Evolutionary conservation across 2,888 invertebrate species (phyloP).

Genomic region (Mimas tiliae): DNA sequence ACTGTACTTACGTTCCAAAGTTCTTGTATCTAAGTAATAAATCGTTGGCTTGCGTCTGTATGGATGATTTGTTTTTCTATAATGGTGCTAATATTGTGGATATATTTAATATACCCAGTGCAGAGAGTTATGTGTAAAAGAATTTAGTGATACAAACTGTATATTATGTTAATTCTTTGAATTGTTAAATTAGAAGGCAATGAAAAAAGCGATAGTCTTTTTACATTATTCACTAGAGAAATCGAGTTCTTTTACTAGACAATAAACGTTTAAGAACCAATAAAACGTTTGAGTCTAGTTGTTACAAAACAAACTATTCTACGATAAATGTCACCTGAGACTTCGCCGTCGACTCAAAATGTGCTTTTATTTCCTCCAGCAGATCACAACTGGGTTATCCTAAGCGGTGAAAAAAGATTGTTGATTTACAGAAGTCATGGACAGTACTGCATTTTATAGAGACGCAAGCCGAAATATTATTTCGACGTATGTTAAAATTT

Average conservation of each 20-base stretch:
- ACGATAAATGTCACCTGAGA: constrained; percentile 15
- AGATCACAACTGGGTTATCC: background rate
- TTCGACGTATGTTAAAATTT: constrained; percentile 16
- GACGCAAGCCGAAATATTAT: constrained; percentile 13
- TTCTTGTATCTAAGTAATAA: constrained; percentile 9
- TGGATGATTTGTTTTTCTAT: background rate
- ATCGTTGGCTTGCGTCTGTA: constrained; percentile 23
- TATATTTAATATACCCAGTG: background rate
- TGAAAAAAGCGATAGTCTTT: background rate
- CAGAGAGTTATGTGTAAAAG: background rate
- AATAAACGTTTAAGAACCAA: constrained; percentile 17
- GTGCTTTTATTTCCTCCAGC: constrained; percentile 9
- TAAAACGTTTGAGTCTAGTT: constrained; percentile 20
- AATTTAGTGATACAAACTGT: background rate
- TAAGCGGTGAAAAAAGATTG: background rate
- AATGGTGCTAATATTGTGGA: background rate
- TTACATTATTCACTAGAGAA: background rate
- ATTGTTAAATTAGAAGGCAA: background rate
- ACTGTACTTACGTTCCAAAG: constrained; percentile 57
- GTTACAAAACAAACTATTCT: constrained; percentile 6
- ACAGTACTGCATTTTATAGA: background rate
- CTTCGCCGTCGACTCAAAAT: constrained; percentile 1
- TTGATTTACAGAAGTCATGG: background rate
- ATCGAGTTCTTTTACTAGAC: constrained; percentile 6
- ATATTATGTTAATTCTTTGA: background rate